Evolutionary conservation across 2,888 invertebrate genomes (phyloP).

Genomic region (Sphinx pinastri): DNA sequence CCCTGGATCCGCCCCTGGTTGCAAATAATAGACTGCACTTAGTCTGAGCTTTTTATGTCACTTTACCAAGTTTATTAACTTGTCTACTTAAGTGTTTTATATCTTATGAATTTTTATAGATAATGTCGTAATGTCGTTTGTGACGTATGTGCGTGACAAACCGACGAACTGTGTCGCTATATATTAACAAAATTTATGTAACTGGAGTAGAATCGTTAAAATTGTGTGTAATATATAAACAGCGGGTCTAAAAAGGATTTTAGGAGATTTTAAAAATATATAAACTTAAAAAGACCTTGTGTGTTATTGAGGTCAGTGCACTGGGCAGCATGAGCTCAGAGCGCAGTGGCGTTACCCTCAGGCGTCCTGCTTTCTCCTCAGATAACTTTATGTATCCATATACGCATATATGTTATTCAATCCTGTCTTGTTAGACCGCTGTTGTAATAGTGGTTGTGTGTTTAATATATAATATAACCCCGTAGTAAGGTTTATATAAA

Average conservation of each 20-base stretch:
- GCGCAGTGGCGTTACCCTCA: no score
- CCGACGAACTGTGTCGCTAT: background rate
- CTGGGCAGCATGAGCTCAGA: no score
- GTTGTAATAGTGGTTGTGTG: background rate
- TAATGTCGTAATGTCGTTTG: background rate
- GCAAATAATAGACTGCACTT: constrained; percentile 48
- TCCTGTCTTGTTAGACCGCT: background rate
- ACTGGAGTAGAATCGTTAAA: background rate
- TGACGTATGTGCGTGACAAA: background rate
- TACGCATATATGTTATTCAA: no score
- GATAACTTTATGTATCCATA: no score
- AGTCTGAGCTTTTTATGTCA: constrained; percentile 57
- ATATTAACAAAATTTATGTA: background rate
- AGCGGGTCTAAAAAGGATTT: no score
- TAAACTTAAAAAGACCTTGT: no score
- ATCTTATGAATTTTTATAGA: constrained; percentile 7
- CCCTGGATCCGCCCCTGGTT: constrained; percentile 8
- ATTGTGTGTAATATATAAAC: background rate
- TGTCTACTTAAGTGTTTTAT: constrained; percentile 32
- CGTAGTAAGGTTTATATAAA: background rate
- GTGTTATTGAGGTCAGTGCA: no score
- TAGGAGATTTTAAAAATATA: no score
- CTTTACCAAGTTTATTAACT: constrained; percentile 45
- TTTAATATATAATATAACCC: background rate
- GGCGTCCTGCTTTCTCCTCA: no score